phyloP scores from a whole-genome alignment of 2,888 invertebrate genomes.

The Lepas anatifera region DNA sequence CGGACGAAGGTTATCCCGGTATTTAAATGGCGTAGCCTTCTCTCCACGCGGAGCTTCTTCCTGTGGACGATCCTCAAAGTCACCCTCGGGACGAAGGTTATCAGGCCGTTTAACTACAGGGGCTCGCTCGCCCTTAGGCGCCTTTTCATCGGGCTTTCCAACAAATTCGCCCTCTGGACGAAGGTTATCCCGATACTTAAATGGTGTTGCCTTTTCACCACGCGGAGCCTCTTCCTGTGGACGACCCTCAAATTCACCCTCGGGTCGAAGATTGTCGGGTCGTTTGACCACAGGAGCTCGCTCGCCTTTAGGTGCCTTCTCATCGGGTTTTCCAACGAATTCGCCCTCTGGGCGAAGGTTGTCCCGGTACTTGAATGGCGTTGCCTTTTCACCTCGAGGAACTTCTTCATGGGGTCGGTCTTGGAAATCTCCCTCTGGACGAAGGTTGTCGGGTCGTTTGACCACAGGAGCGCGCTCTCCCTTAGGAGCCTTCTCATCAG shows the following conservation, averaged over 20 bases:
- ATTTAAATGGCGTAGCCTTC: no score
- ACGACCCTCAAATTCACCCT: slow-evolving; percentile 29
- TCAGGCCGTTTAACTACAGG: no score
- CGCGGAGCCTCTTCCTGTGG: no score
- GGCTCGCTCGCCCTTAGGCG: no score
- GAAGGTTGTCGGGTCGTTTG: slow-evolving; percentile 24
- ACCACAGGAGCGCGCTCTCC: slow-evolving; percentile 42
- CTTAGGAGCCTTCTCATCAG: slow-evolving; percentile 13
- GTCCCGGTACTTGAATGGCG: slow-evolving; percentile 37
- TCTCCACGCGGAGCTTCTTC: no score
- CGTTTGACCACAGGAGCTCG: slow-evolving; percentile 33
- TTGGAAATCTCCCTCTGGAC: slow-evolving; percentile 24
- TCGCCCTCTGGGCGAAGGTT: slow-evolving; percentile 55
- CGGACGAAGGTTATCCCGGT: no score
- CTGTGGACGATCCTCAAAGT: no score
- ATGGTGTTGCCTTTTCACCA: no score
- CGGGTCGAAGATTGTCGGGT: slow-evolving; percentile 32
- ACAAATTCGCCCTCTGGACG: no score
- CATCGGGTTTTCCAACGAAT: slow-evolving; percentile 17
- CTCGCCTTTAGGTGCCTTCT: slow-evolving; percentile 40
- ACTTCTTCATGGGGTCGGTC: slow-evolving; percentile 18
- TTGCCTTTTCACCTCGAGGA: slow-evolving; percentile 21
- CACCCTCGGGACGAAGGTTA: no score
- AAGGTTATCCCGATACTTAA: no score
- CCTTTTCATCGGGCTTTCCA: no score